Percentiles rank a stretch among this genome's conserved stretches.
These are phyloP conservation scores for Microtus oregoni DNA, from an alignment of 2,113 vertebrate species.

Conservation along the genomic window DNA sequence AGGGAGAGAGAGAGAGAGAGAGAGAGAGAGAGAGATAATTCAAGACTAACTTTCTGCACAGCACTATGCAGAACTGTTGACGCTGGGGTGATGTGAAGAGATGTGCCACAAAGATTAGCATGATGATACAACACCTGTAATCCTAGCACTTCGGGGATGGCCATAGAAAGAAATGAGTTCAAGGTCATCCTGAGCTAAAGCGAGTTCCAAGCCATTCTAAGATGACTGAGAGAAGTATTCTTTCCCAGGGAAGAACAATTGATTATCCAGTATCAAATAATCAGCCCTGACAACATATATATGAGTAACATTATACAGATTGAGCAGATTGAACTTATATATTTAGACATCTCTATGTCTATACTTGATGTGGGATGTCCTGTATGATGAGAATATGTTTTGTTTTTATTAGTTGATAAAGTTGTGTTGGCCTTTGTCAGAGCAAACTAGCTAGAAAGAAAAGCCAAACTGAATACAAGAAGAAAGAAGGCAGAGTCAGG, in stretches of 20 bases:
- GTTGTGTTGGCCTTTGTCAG: too few species aligned
- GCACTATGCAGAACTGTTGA: not conserved
- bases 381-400: too few species aligned
- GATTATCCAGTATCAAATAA: not conserved
- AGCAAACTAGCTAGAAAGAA: too few species aligned
- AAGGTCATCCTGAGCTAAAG: not conserved
- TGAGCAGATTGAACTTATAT: not conserved
- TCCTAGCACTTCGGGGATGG: not conserved
- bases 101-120: accelerated
- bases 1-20: too few species aligned
- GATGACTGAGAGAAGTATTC: not conserved
- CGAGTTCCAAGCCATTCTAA: not conserved
- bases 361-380: too few species aligned
- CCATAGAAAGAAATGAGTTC: not conserved
- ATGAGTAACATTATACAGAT: not conserved
- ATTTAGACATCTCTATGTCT: not conserved
- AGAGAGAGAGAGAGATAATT: too few species aligned
- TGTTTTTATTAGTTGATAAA: too few species aligned
- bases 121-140: not conserved
- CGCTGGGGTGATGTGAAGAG: not conserved
- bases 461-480: too few species aligned
- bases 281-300: not conserved
- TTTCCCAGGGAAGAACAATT: not conserved
- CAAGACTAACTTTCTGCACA: not conserved
- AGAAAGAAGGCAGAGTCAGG: too few species aligned